Evolutionary conservation across 2,888 invertebrate species (phyloP).

Genomic region (Crocallis elinguaria): DNA sequence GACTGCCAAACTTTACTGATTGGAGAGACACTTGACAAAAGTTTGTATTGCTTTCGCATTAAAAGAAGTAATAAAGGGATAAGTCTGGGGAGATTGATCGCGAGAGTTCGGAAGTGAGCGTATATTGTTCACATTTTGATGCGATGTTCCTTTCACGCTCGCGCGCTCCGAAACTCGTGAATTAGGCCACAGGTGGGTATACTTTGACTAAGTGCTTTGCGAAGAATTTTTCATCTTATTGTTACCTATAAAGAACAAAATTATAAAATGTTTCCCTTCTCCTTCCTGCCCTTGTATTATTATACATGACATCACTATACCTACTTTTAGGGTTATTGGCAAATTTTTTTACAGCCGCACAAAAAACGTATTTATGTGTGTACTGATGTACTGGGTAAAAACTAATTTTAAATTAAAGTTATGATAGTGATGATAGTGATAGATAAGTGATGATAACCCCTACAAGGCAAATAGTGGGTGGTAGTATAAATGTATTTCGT

Average conservation of each 20-base stretch:
- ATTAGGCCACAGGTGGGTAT: neutral
- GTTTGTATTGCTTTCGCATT: slow-evolving; percentile 51
- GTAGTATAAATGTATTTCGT: no score
- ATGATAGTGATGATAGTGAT: no score
- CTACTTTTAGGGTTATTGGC: no score
- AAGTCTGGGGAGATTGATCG: slow-evolving; percentile 40
- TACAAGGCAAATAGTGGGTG: no score
- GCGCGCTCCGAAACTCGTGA: slow-evolving; percentile 2
- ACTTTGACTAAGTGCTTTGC: neutral
- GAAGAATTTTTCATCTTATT: neutral
- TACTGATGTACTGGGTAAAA: no score
- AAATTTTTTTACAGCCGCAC: no score
- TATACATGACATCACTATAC: no score
- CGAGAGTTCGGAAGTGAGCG: slow-evolving; percentile 25
- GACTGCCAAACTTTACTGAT: slow-evolving; percentile 45
- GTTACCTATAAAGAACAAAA: neutral
- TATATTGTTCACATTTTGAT: slow-evolving; percentile 37
- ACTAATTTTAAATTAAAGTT: no score
- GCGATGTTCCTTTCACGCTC: slow-evolving; percentile 26
- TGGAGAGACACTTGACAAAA: slow-evolving; percentile 49
- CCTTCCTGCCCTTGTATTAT: no score
- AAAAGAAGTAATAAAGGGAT: slow-evolving; percentile 42
- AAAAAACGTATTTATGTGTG: no score
- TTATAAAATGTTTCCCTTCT: neutral
- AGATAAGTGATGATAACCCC: no score